Evolutionary conservation across 2,888 invertebrate genomes (phyloP).

Genomic region (Caenorhabditis japonica): DNA sequence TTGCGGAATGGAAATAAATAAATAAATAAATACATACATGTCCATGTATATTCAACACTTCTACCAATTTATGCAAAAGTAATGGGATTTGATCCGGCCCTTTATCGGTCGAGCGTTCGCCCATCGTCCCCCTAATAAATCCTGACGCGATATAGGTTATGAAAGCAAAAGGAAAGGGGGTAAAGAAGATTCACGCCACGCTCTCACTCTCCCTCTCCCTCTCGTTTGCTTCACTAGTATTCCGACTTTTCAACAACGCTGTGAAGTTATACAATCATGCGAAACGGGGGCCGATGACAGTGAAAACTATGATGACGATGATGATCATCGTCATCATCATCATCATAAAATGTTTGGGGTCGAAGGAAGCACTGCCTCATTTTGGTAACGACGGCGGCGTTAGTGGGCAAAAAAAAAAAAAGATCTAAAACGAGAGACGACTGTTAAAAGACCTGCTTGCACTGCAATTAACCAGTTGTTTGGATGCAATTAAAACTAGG

Average conservation of each 20-base stretch:
- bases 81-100: slow-evolving; percentile 38
- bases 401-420: slow-evolving; percentile 5
- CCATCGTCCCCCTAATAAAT: slow-evolving; percentile 37
- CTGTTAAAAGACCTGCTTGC: slow-evolving; percentile 38
- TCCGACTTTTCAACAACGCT: slow-evolving; percentile 8
- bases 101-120: slow-evolving; percentile 8
- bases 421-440: not conserved
- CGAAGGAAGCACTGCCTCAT: slow-evolving; percentile 13
- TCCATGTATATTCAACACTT: slow-evolving; percentile 52
- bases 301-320: slow-evolving; percentile 1
- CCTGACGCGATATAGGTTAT: slow-evolving; percentile 49
- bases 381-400: slow-evolving; percentile 5
- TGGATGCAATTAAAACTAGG: slow-evolving; percentile 36
- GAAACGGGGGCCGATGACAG: not conserved
- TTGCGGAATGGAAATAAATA: not conserved
- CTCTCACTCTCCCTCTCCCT: too few species aligned
- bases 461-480: slow-evolving; percentile 39
- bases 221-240: slow-evolving; percentile 10
- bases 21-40: not conserved
- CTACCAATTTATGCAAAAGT: slow-evolving; percentile 52
- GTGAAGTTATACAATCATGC: slow-evolving; percentile 15
- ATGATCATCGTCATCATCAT: slow-evolving; percentile 23
- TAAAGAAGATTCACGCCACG: not conserved
- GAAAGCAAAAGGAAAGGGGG: slow-evolving; percentile 16
- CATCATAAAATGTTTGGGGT: slow-evolving; percentile 9